phyloP scores from a whole-genome alignment of 2,113 vertebrate species.

The Campylomormyrus tamandua region DNA sequence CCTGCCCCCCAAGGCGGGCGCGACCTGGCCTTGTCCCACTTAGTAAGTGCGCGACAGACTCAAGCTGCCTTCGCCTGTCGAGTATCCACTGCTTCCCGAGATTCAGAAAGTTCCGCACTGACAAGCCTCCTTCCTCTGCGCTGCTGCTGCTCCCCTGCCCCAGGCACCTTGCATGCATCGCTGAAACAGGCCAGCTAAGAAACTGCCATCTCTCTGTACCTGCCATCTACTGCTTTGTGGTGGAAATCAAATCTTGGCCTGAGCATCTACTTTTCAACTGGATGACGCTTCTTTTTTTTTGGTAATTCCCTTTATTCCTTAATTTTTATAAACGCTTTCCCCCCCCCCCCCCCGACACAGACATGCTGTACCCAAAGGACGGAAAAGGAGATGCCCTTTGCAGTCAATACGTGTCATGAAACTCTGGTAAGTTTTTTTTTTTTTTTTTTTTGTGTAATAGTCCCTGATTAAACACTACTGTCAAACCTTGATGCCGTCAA shows the following conservation, averaged over 20 bases:
- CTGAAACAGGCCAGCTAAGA: conserved; percentile 24
- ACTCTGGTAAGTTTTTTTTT: conserved; percentile 62
- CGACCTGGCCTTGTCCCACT: conserved; percentile 15
- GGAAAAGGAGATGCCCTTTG: conserved; percentile 69
- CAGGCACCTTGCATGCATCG: conserved; percentile 17
- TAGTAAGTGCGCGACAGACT: conserved; percentile 29
- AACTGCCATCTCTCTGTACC: conserved; percentile 44
- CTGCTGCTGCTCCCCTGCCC: conserved; percentile 22
- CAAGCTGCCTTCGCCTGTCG: not conserved
- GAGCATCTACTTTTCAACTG: not conserved
- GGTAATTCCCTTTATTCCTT: not conserved
- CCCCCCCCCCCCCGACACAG: conserved; percentile 32
- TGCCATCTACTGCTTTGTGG: conserved; percentile 19
- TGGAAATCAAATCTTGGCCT: not conserved
- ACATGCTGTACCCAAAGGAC: conserved; percentile 62
- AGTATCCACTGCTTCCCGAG: not conserved
- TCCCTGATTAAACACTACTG: conserved; percentile 22
- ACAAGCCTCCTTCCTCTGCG: conserved; percentile 7
- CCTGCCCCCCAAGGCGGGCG: conserved; percentile 31
- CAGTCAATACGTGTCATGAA: conserved; percentile 63
- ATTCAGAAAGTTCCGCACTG: not conserved
- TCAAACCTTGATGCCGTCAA: not conserved
- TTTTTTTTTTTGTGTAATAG: conserved; percentile 35
- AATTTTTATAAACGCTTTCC: not conserved
- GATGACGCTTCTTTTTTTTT: too few species aligned